Base-by-base conservation (phyloP, 2,113 vertebrate species). In the Cyanoliseus patagonus region DNA sequence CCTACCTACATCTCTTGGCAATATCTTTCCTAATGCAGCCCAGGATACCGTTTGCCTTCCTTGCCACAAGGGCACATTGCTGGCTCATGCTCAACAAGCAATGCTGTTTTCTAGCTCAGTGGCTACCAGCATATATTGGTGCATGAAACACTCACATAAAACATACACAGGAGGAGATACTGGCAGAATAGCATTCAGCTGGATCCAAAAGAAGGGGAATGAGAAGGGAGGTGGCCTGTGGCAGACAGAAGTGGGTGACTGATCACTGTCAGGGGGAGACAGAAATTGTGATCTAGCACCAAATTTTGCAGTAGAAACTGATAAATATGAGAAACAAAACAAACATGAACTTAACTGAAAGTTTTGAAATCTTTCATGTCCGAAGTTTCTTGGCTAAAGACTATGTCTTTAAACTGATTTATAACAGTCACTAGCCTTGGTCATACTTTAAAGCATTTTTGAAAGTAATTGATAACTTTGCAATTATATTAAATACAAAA, bases 1-100 rank as follows among this genome's bases (percentile, higher is more conserved):
- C 33, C 55, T 28, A 27, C 17, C 33, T 52, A 0, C 0, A 37
- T 27, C 35, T 52, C 35, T 28, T 51, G 44, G 23, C 33, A 42
- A 42, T 39, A n/a, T 27, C 37, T 78, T 31, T 47, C 22, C 39
- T 57, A 47, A 46, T 51, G 22, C 12, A 70, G 44, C 55, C 7
- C 39, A 59, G n/a, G 17, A 62, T 15, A 41, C 12, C 11, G 9
- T 64, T 42, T 61, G 19, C 35, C 9, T 0, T 2, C n/a, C 31
- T 57, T 49, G 37, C 24, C 4, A 4, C 55, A 24, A 9, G 19
- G 27, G 51, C 31, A 62, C 8, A 3, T 28, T 79, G 13, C 67
- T 80, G 75, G 20, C 33, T 79, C 11, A 25, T 6, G 17, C 25
- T 67, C 66, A 70, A 15, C 35, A n/a, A 64, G 42, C 16, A 27